Evolutionary conservation across 2,113 vertebrate species (phyloP).

Genomic region (Lasiurus borealis): DNA sequence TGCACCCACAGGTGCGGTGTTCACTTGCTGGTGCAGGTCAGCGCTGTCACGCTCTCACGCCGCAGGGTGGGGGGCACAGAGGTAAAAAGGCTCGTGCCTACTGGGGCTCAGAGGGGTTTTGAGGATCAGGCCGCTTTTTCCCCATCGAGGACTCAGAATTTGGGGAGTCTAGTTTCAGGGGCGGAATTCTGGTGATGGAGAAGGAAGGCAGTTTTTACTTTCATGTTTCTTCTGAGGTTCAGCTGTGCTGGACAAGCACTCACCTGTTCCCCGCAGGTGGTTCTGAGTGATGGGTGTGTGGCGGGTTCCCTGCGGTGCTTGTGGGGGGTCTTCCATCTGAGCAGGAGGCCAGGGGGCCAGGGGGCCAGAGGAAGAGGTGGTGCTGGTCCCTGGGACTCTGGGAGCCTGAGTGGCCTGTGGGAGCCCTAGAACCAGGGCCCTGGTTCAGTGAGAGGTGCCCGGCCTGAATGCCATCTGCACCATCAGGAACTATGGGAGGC

Average conservation of each 20-base stretch:
- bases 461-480: neutral
- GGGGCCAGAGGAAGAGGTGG: neutral
- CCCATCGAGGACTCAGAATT: neutral
- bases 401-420: neutral
- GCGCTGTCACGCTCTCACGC: neutral
- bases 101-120: neutral
- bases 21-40: neutral
- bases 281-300: neutral
- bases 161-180: neutral
- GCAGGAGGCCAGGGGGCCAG: neutral
- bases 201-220: neutral
- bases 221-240: neutral
- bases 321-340: neutral
- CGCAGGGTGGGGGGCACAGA: neutral
- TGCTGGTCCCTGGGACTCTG: neutral
- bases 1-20: neutral
- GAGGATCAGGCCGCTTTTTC: neutral
- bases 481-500: neutral
- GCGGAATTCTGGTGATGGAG: neutral
- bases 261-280: neutral
- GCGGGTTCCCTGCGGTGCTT: neutral
- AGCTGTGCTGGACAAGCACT: neutral
- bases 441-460: neutral
- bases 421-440: neutral
- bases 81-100: neutral